phyloP scores from a whole-genome alignment of 2,888 invertebrate genomes.

The Athetis lepigone region DNA sequence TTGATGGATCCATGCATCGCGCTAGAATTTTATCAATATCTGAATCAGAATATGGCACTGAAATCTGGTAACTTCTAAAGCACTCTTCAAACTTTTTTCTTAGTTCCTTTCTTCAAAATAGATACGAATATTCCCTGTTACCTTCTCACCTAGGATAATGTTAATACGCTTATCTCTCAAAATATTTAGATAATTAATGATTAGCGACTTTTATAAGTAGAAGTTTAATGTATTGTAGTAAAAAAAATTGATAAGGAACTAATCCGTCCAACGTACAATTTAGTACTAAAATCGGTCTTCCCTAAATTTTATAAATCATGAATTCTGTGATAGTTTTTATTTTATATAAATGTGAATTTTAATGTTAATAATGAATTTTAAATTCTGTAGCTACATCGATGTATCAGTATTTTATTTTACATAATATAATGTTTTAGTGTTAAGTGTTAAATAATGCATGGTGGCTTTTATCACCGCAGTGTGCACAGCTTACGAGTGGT shows the following conservation, averaged over 20 bases:
- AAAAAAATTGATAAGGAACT: constrained; percentile 43
- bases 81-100: constrained; percentile 57
- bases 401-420: constrained; percentile 72
- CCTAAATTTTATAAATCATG: constrained; percentile 68
- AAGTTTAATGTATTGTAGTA: constrained; percentile 22
- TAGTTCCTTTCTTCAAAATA: constrained; percentile 23
- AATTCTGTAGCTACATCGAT: constrained; percentile 65
- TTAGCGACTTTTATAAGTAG: constrained; percentile 30
- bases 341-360: constrained; percentile 62
- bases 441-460: constrained; percentile 77
- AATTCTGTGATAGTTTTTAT: constrained; percentile 80
- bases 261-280: constrained; percentile 77
- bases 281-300: constrained; percentile 76
- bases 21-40: constrained; percentile 92
- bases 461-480: constrained; percentile 83
- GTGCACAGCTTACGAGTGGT: constrained; percentile 86
- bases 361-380: constrained; percentile 63
- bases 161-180: constrained; percentile 56
- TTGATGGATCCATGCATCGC: constrained; percentile 91
- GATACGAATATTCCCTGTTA: constrained; percentile 44
- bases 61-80: constrained; percentile 92
- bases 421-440: constrained; percentile 66
- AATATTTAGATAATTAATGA: constrained; percentile 32
- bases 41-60: constrained; percentile 92
- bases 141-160: constrained; percentile 46